Conservation (phyloP, 2,888 invertebrate genomes). For the Cristatella mucedo region DNA sequence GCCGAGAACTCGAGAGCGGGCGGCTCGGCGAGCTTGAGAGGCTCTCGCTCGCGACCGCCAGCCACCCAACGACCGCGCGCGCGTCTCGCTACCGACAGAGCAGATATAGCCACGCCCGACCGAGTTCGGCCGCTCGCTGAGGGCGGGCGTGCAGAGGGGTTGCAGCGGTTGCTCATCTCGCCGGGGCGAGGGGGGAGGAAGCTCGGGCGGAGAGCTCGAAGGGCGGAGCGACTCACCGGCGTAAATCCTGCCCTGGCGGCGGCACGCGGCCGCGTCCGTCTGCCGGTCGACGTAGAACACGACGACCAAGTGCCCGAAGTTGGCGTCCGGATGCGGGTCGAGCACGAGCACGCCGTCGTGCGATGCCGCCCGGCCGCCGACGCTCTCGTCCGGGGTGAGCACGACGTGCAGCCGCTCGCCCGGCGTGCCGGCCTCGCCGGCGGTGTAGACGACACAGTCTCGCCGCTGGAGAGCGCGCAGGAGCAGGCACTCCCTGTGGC, state of each 20-base stretch:
- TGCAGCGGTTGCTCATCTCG: no score
- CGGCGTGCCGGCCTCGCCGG: slow-evolving; percentile 17
- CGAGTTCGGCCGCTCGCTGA: no score
- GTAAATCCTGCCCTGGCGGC: slow-evolving; percentile 27
- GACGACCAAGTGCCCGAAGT: slow-evolving; percentile 42
- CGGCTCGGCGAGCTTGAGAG: no score
- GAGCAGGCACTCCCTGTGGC: slow-evolving; percentile 24
- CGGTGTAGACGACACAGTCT: slow-evolving; percentile 26
- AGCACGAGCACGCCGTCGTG: slow-evolving; percentile 39
- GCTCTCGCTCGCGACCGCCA: no score
- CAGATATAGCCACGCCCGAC: no score
- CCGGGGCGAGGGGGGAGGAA: no score
- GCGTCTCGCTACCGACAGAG: no score
- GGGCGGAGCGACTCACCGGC: slow-evolving; percentile 35
- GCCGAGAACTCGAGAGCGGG: no score
- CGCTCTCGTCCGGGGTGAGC: slow-evolving; percentile 34
- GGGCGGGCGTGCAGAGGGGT: no score
- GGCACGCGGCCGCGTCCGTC: slow-evolving; percentile 24
- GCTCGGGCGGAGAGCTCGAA: no score
- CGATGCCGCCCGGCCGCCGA: slow-evolving; percentile 24
- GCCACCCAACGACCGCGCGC: no score
- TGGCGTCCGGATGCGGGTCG: slow-evolving; percentile 42
- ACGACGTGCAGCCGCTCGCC: slow-evolving; percentile 24
- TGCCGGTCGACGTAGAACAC: slow-evolving; percentile 40
- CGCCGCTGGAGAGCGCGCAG: slow-evolving; percentile 18